These are phyloP conservation scores for Lithophane semibrunnea DNA, from an alignment of 2,888 invertebrate genomes.

Conservation along the genomic window DNA sequence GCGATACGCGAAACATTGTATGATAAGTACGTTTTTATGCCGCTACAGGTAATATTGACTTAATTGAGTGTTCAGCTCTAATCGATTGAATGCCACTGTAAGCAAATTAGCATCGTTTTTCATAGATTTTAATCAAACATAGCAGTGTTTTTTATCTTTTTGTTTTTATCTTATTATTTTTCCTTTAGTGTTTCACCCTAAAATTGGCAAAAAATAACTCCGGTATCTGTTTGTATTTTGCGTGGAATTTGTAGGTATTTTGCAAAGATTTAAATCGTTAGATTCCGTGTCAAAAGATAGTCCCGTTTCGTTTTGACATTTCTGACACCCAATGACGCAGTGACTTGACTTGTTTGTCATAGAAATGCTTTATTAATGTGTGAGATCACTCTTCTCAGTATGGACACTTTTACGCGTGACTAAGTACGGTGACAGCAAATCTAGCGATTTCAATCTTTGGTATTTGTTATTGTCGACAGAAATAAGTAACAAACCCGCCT, in stretches of 20 bases:
- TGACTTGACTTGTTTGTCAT: too few relatives aligned
- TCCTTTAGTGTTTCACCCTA: neutral
- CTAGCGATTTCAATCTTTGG: neutral
- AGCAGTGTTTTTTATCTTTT: neutral
- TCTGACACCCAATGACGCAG: too few relatives aligned
- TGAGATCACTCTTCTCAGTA: neutral
- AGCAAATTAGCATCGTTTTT: neutral
- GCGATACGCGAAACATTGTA: constrained; percentile 29
- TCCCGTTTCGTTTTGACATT: too few relatives aligned
- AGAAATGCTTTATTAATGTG: too few relatives aligned
- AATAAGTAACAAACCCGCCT: neutral
- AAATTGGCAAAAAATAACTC: neutral
- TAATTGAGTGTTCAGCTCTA: constrained; percentile 14
- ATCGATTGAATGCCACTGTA: neutral
- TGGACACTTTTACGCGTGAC: neutral
- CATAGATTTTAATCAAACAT: neutral
- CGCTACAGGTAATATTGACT: constrained; percentile 1
- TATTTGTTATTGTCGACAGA: neutral
- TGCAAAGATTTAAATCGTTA: too few relatives aligned
- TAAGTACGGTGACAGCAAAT: neutral
- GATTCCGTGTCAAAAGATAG: too few relatives aligned
- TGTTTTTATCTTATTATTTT: neutral
- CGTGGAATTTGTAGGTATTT: too few relatives aligned
- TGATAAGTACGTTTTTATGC: constrained; percentile 37
- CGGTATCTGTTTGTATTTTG: neutral